Evolutionary conservation across 1,140 invertebrate genomes (phyloP), one percentile per base, ranked within the genome.

Genomic region (Formica exsecta): DNA sequence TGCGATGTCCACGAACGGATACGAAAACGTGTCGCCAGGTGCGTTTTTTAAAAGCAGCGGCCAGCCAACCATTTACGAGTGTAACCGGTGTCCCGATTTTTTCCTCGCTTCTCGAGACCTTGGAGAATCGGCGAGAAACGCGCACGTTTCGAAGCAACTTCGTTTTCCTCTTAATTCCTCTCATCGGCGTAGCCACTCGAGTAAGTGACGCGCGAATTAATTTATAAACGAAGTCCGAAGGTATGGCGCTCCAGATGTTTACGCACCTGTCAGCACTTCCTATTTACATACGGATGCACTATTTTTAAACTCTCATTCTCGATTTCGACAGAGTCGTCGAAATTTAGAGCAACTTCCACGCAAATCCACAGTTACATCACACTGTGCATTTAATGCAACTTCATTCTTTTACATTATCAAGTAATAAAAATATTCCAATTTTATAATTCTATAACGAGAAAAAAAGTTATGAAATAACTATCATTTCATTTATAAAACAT

Each of bases 201-300:
- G 22, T 65, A 77, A 19, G 38, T 29, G 65, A n/a, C 65, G 51
- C 32, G 54, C 54, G 54, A 54, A 83, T 74, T 83, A 73, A 74
- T 70, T 83, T 85, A 51, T 79, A 85, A 76, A 87, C 48, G 51
- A 19, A 29, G 29, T 48, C 3, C 36, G 41, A 65, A 48, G 54
- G 36, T 48, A 76, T 9, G 88, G 11, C 9, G 19, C 44, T 81
- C 85, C 87, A 89, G 88, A 89, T 89, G 87, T 89, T 89, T 73
- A 61, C 65, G 73, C 87, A 89, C 88, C 88, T 89, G 88, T 66
- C 88, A n/a, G 16, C 29, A 61, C 59, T 54, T 48, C 65, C 65
- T 57, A 25, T 61, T 25, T 85, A 7, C 36, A 65, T 48, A 29
- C 64, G 57, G 2, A n/a, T 38, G 25, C 44, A 64, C 48, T 88